These are phyloP conservation scores for Orycteropus afer DNA, from an alignment of 2,113 vertebrate species.

Conservation along the genomic window DNA sequence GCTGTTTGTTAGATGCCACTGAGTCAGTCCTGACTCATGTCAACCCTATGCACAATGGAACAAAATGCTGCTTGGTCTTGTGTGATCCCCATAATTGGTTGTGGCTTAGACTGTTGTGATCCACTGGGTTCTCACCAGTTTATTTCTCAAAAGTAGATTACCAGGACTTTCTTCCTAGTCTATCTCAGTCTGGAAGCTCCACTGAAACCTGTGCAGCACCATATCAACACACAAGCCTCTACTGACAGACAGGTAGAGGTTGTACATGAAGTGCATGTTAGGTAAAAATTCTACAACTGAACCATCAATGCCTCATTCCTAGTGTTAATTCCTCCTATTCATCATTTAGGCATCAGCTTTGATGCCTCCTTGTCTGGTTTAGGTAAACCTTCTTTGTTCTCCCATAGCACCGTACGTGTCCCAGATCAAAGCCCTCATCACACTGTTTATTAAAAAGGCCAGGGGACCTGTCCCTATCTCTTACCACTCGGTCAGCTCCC, in stretches of 20 bases:
- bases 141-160: not conserved
- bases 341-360: not conserved
- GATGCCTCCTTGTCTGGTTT: rapidly evolving
- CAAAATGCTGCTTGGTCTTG: not conserved
- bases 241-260: not conserved
- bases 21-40: not conserved
- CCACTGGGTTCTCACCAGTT: not conserved
- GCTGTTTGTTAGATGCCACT: not conserved
- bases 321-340: rapidly evolving
- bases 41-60: not conserved
- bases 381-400: not conserved
- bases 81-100: too few species aligned
- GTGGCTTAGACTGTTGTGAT: not conserved
- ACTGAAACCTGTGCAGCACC: not conserved
- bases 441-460: not conserved
- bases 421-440: not conserved
- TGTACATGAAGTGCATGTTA: not conserved
- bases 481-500: not conserved
- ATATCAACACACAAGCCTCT: not conserved
- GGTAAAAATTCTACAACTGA: not conserved
- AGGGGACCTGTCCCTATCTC: not conserved
- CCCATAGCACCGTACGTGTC: rapidly evolving
- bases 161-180: not conserved
- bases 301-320: not conserved
- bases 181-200: not conserved